Percentiles rank a stretch among this genome's conserved stretches.
Evolutionary conservation across 1,140 invertebrate genomes (phyloP).

Genomic region (Eriosoma lanigerum): DNA sequence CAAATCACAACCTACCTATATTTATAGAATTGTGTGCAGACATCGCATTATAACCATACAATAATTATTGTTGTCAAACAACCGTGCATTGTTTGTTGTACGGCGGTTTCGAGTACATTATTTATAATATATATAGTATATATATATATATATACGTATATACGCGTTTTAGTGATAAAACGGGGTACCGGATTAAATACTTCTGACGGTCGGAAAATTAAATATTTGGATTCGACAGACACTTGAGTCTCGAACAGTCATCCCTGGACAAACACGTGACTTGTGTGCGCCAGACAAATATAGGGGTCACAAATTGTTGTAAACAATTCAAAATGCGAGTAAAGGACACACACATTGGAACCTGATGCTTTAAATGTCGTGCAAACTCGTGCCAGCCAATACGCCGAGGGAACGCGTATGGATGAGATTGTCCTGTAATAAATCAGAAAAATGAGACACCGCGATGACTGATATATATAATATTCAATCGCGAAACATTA

Average conservation of each 20-base stretch:
- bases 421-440: neutral
- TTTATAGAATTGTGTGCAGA: no score
- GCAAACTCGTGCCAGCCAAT: neutral
- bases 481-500: slow-evolving; percentile 12
- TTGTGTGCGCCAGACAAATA: neutral
- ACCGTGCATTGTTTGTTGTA: no score
- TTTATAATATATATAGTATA: neutral
- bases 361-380: slow-evolving; percentile 14
- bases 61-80: neutral
- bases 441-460: slow-evolving; percentile 29
- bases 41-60: neutral
- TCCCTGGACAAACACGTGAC: neutral
- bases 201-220: slow-evolving; percentile 2
- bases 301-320: slow-evolving; percentile 29
- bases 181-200: slow-evolving; percentile 27
- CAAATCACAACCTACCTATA: no score
- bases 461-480: slow-evolving; percentile 3
- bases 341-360: neutral
- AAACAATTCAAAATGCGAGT: slow-evolving; percentile 12
- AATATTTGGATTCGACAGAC: slow-evolving; percentile 38
- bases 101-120: neutral
- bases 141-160: no score
- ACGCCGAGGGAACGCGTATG: neutral
- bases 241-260: slow-evolving; percentile 1
- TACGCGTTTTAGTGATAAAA: neutral